These are phyloP conservation scores for Ovis aries DNA, from an alignment of 2,113 vertebrate genomes.

Conservation along the genomic window ARS-UI_Ramb_v3.0 NC_056070.1:58370501-58371000, in stretches of 20 bases:
- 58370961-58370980: neutral
- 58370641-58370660: neutral
- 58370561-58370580: fast-evolving
- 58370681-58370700: neutral
- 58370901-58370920: neutral
- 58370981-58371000: neutral
- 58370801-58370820: neutral
- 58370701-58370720: neutral
- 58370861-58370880: neutral
- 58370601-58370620: neutral
- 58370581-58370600: neutral
- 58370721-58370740: neutral
- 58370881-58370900: neutral
- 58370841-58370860: neutral
- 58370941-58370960: neutral
- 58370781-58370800: neutral
- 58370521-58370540: fast-evolving
- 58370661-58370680: neutral
- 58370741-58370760: neutral
- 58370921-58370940: neutral
- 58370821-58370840: neutral
- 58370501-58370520: neutral
- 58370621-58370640: neutral
- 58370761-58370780: neutral
- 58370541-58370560: neutral